Conservation (phyloP, 1,140 invertebrate species). For the Drosophila melanica region DNA sequence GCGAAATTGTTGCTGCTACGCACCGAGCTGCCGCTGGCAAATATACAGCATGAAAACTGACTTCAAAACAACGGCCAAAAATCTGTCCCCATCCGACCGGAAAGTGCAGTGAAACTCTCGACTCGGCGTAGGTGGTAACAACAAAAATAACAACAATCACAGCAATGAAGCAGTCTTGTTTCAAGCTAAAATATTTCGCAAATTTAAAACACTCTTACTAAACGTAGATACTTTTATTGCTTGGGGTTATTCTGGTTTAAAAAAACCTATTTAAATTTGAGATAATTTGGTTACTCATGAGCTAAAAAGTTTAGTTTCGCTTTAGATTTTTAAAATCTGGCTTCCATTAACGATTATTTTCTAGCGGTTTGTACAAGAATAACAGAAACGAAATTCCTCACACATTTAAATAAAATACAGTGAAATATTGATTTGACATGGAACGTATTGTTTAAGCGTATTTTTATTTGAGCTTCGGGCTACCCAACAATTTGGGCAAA, state of each 20-base stretch:
- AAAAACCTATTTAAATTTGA: not conserved
- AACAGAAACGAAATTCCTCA: no score
- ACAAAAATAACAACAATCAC: slow-evolving; percentile 7
- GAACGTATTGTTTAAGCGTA: not conserved
- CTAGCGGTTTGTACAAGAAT: no score
- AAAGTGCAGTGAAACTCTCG: slow-evolving; percentile 4
- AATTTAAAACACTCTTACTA: slow-evolving; percentile 11
- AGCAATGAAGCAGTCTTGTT: not conserved
- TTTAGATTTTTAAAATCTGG: no score
- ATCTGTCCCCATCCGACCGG: slow-evolving; percentile 1
- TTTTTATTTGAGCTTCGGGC: not conserved
- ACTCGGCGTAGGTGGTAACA: slow-evolving; percentile 9
- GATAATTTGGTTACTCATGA: no score
- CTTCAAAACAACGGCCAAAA: slow-evolving; percentile 16
- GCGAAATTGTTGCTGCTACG: slow-evolving; percentile 37
- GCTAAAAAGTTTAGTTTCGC: no score
- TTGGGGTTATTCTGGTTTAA: not conserved
- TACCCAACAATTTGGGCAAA: slow-evolving; percentile 1
- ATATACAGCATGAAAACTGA: slow-evolving; percentile 23
- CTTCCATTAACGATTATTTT: no score
- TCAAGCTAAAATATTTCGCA: slow-evolving; percentile 15
- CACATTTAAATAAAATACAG: not conserved
- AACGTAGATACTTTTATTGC: not conserved
- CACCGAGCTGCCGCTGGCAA: slow-evolving; percentile 26
- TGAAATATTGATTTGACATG: not conserved